Evolutionary conservation across 2,113 vertebrate genomes (phyloP), one percentile per base, ranked within the genome.

Genomic region (Sorex araneus): DNA sequence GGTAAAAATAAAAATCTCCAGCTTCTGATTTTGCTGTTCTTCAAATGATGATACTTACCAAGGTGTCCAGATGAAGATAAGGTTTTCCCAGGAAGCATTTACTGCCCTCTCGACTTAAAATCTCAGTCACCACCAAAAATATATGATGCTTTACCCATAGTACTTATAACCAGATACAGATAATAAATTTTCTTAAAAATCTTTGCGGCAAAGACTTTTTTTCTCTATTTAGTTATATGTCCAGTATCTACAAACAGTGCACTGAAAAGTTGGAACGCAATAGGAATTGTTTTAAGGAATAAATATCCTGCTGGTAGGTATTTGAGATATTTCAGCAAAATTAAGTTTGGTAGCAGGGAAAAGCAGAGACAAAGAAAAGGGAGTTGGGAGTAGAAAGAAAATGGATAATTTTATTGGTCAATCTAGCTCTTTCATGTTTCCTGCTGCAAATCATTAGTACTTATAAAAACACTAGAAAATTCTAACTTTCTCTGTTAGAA

Each of bases 161-260:
- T n/a, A n/a, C n/a, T 23, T 63, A 23, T 63, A 63, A 63, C 23
- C 57, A 7, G 15, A 11, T 11, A 66, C 74, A 92, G 40, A 66
- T 2, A n/a, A 40, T n/a, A 90, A 13, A 69, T 90, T 76, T 92
- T 66, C 81, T 67, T 83, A 73, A 87, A 28, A 40, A 93, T 88
- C 50, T 50, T 78, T 32, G 80, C 10, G 32, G 13, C 64, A 70
- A 45, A 90, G n/a, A 75, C 45, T 47, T 47, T 32, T 74, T 71
- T 36, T 73, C 1, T 90, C 40, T 81, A 4, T 89, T 80, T 93
- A 60, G 10, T 54, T 75, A 16, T 54, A 47, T 74, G 21, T 19
- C 10, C n/a, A 64, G 40, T 18, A 87, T 28, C 13, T 47, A 88
- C 32, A 88, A 84, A 77, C 30, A 91, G 66, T 50, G 18, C 3